Conservation (phyloP, 2,888 invertebrate genomes). For the Drosophila colorata region DNA sequence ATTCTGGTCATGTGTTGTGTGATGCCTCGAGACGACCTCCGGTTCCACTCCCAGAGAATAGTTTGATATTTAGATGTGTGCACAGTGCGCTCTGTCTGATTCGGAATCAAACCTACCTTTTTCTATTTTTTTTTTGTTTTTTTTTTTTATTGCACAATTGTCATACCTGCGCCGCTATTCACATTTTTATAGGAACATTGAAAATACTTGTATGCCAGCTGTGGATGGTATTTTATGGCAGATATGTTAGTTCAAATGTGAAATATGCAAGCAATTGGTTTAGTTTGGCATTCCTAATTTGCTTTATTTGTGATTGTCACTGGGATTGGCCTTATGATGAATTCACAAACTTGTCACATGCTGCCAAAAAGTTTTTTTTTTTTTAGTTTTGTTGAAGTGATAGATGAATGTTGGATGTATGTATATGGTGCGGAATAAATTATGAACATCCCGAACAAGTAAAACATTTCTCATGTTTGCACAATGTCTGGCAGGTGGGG, state of each 20-base stretch:
- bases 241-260: slow-evolving; percentile 30
- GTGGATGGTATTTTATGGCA: slow-evolving; percentile 6
- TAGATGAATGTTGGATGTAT: slow-evolving; percentile 22
- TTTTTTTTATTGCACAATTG: slow-evolving; percentile 37
- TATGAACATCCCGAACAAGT: slow-evolving; percentile 29
- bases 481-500: slow-evolving; percentile 4
- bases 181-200: slow-evolving; percentile 33
- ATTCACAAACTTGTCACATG: slow-evolving; percentile 34
- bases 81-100: slow-evolving; percentile 1
- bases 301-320: slow-evolving; percentile 28
- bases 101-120: slow-evolving; percentile 18
- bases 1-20: slow-evolving; percentile 54
- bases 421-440: slow-evolving; percentile 24
- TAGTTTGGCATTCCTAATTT: slow-evolving; percentile 49
- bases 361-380: slow-evolving; percentile 36
- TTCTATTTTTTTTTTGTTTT: background rate
- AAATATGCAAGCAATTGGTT: slow-evolving; percentile 50
- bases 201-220: background rate
- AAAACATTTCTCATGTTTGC: slow-evolving; percentile 10
- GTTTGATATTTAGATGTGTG: slow-evolving; percentile 33
- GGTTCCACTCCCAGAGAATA: slow-evolving; percentile 32
- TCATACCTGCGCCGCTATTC: slow-evolving; percentile 48
- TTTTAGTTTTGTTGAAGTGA: background rate
- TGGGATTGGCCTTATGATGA: slow-evolving; percentile 24
- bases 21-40: slow-evolving; percentile 23